These are phyloP conservation scores for Acleris holmiana DNA, from an alignment of 2,888 invertebrate genomes.

Conservation along the genomic window DNA sequence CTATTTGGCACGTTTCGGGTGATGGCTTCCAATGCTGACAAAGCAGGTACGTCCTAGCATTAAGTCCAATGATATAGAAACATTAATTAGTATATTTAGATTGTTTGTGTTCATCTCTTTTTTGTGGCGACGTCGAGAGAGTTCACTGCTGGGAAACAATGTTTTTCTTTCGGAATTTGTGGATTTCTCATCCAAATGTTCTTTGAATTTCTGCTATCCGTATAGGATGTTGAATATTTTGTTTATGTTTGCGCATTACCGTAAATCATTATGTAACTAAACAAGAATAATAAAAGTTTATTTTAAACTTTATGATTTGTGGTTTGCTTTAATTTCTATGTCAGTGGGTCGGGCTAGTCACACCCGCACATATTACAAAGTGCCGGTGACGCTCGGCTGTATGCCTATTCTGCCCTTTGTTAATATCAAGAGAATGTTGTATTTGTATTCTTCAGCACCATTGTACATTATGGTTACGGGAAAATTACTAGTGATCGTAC, in stretches of 20 bases:
- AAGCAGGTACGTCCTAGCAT: constrained; percentile 81
- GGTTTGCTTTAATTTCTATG: constrained; percentile 9
- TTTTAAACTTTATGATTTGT: constrained; percentile 22
- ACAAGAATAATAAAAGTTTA: constrained; percentile 14
- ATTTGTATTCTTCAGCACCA: too few species aligned
- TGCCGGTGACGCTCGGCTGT: background rate
- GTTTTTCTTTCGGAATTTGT: too few species aligned
- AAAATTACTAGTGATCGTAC: too few species aligned
- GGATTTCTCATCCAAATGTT: too few species aligned
- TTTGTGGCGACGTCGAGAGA: too few species aligned
- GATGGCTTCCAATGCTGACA: constrained; percentile 95
- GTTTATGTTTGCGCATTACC: background rate
- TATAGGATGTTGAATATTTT: background rate
- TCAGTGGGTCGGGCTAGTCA: constrained; percentile 19
- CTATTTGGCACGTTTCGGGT: constrained; percentile 98
- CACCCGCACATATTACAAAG: constrained; percentile 6
- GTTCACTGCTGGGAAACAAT: too few species aligned
- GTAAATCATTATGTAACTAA: background rate
- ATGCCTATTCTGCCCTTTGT: background rate
- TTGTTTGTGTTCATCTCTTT: too few species aligned
- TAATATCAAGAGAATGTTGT: background rate
- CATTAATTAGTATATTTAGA: too few species aligned
- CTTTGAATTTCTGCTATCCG: too few species aligned
- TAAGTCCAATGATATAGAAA: background rate
- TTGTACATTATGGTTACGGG: too few species aligned